Evolutionary conservation across 2,888 invertebrate species (phyloP).

Genomic region (Acleris sparsana): DNA sequence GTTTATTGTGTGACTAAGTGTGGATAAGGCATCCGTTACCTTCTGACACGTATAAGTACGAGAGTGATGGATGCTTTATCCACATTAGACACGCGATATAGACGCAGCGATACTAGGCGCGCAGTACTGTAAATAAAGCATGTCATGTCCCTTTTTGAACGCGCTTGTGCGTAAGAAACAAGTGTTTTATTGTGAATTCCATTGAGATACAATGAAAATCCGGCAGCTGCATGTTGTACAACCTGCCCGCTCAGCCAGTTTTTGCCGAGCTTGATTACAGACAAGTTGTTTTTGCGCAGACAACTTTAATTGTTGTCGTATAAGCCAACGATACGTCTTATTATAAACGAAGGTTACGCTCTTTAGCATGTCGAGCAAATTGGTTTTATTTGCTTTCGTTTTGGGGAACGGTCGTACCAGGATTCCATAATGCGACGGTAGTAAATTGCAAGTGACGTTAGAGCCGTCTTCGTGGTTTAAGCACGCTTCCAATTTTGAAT

Average conservation of each 20-base stretch:
- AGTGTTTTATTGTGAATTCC: neutral
- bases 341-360: constrained; percentile 28
- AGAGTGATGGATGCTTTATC: no score
- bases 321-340: constrained; percentile 18
- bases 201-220: constrained; percentile 1
- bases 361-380: constrained; percentile 31
- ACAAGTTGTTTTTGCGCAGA: constrained; percentile 24
- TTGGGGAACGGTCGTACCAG: constrained; percentile 13
- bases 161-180: no score
- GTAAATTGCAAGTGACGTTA: constrained; percentile 31
- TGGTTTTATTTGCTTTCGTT: constrained; percentile 25
- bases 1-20: no score
- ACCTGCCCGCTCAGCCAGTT: constrained; percentile 3
- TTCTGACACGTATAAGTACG: no score
- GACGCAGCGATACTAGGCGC: no score
- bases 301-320: constrained; percentile 15
- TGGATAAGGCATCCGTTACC: no score
- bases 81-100: no score
- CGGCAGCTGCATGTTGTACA: no score
- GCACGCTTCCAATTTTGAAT: no score
- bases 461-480: neutral
- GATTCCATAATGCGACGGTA: constrained; percentile 11
- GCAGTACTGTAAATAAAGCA: no score
- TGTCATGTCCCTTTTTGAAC: no score
- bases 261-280: constrained; percentile 11